phyloP scores from a whole-genome alignment of 2,888 invertebrate genomes.

The Baronia brevicornis region DNA sequence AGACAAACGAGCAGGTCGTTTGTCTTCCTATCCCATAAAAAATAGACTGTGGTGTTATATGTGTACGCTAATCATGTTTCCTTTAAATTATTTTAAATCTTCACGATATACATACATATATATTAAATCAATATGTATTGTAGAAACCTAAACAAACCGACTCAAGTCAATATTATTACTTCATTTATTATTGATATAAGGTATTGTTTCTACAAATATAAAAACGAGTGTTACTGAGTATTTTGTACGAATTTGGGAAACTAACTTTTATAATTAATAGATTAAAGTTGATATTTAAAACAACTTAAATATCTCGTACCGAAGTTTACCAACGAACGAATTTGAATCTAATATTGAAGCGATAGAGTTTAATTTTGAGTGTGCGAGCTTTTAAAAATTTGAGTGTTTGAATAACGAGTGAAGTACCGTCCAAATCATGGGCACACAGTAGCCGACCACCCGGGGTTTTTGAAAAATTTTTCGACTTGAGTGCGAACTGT shows the following conservation, averaged over 20 bases:
- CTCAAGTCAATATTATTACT: conserved; percentile 18
- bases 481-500: conserved; percentile 53
- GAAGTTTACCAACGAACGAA: conserved; percentile 7
- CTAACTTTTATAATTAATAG: conserved; percentile 12
- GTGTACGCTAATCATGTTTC: too few species aligned
- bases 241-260: too few species aligned
- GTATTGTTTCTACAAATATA: conserved; percentile 16
- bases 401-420: conserved; percentile 28
- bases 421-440: conserved; percentile 47
- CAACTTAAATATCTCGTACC: background rate
- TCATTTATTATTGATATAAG: conserved; percentile 14
- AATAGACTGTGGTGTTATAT: too few species aligned
- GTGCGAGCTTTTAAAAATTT: conserved; percentile 15
- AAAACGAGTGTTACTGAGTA: too few species aligned
- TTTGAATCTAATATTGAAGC: background rate
- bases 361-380: background rate
- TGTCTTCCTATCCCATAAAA: too few species aligned
- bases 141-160: too few species aligned
- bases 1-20: too few species aligned
- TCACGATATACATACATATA: too few species aligned
- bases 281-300: conserved; percentile 11
- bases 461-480: conserved; percentile 50
- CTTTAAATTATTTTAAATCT: too few species aligned
- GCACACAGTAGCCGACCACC: conserved; percentile 70
- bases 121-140: too few species aligned